These are phyloP conservation scores for Alitta virens DNA, from an alignment of 2,888 invertebrate genomes.

Conservation along the genomic window DNA sequence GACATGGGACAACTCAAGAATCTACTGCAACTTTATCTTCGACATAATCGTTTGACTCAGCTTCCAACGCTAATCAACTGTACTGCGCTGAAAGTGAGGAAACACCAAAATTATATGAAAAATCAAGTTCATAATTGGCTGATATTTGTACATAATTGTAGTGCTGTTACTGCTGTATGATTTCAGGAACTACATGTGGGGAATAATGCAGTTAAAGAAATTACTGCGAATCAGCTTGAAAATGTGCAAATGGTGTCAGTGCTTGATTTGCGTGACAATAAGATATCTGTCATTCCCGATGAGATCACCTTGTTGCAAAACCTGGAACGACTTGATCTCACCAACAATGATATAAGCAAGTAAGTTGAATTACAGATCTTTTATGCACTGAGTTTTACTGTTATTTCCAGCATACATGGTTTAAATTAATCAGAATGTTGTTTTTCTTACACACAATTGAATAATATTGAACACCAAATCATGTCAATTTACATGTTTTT, in stretches of 20 bases:
- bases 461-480: no score
- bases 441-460: no score
- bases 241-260: slow-evolving; percentile 43
- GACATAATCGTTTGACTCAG: slow-evolving; percentile 53
- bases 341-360: slow-evolving; percentile 71
- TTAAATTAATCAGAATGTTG: no score
- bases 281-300: slow-evolving; percentile 73
- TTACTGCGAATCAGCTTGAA: slow-evolving; percentile 63
- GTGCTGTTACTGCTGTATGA: no score
- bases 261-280: slow-evolving; percentile 79
- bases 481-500: no score
- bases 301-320: slow-evolving; percentile 74
- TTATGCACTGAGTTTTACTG: no score
- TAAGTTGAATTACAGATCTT: slow-evolving; percentile 51
- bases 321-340: slow-evolving; percentile 78
- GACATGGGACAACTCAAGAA: slow-evolving; percentile 74
- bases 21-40: slow-evolving; percentile 55
- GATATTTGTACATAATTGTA: no score
- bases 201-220: slow-evolving; percentile 75
- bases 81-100: slow-evolving; percentile 64
- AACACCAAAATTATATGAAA: no score
- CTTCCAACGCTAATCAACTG: slow-evolving; percentile 67
- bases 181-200: slow-evolving; percentile 73
- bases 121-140: no score
- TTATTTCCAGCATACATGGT: no score